These are phyloP conservation scores for Glandiceps talaboti DNA, from an alignment of 53 echinoderm and acorn worm species.

Conservation along the genomic window DNA sequence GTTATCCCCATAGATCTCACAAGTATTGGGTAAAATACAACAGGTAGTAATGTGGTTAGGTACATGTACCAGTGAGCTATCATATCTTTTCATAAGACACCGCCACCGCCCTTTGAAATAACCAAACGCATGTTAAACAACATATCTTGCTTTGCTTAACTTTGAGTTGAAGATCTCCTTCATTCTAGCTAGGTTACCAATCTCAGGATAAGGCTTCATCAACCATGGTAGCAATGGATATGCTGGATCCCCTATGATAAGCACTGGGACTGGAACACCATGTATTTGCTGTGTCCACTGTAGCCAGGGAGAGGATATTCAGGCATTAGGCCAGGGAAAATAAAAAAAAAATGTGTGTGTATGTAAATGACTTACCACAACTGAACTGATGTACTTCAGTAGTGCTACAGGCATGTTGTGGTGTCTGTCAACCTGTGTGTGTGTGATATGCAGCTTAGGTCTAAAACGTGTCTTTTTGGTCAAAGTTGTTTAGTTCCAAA, in stretches of 20 bases:
- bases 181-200: background rate
- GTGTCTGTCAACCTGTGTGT: no score
- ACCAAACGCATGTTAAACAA: constrained; percentile 47
- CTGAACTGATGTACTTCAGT: no score
- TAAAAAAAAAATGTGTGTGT: no score
- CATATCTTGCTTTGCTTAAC: constrained; percentile 37
- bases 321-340: no score
- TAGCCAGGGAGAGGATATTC: background rate
- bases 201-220: constrained; percentile 40
- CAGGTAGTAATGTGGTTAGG: constrained; percentile 30
- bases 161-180: constrained; percentile 27
- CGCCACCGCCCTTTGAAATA: constrained; percentile 58
- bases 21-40: constrained; percentile 55
- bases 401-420: no score
- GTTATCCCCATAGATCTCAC: constrained; percentile 13
- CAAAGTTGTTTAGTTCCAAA: no score
- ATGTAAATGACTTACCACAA: no score
- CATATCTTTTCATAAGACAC: constrained; percentile 30
- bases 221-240: constrained; percentile 52
- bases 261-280: constrained; percentile 29
- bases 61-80: constrained; percentile 14
- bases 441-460: no score
- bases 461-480: no score
- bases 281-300: constrained; percentile 5
- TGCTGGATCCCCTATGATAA: constrained; percentile 44